Percentiles rank a stretch among this genome's conserved stretches.
These are phyloP conservation scores for Drosophila melanosoma DNA, from an alignment of 2,888 invertebrate genomes.

Conservation along the genomic window DNA sequence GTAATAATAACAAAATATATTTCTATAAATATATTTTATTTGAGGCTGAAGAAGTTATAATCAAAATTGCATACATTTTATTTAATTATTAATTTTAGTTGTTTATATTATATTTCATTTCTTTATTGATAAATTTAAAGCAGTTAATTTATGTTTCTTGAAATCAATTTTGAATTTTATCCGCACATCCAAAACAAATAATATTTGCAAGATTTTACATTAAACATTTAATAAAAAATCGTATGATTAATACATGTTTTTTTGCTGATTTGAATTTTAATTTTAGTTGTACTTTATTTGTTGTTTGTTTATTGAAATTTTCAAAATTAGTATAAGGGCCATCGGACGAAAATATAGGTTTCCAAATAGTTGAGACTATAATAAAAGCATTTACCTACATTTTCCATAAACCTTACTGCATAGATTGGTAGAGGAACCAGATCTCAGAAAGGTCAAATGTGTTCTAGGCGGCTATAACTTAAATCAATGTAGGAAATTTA, in stretches of 20 bases:
- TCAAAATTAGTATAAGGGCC: rapidly evolving
- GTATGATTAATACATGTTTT: background rate
- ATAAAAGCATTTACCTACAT: background rate
- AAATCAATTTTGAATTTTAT: background rate
- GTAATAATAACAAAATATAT: background rate
- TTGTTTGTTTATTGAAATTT: too few relatives aligned
- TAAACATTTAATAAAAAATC: background rate
- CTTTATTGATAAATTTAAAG: background rate
- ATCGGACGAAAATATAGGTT: background rate
- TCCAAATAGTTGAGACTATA: background rate
- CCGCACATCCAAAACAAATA: background rate
- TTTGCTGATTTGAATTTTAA: too few relatives aligned
- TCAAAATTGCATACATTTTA: rapidly evolving
- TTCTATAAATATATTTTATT: background rate
- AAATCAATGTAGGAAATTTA: background rate
- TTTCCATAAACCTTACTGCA: background rate
- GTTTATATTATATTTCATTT: rapidly evolving
- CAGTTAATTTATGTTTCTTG: rapidly evolving
- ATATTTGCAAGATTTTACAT: background rate
- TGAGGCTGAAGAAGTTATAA: background rate
- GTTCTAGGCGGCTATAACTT: background rate
- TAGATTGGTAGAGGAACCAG: background rate
- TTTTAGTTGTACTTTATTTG: too few relatives aligned
- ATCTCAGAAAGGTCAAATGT: background rate
- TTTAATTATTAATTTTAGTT: background rate